Percentiles rank a stretch among this genome's conserved stretches.
Evolutionary conservation across 2,888 invertebrate genomes (phyloP).

Genomic region (Tridacna gigas): DNA sequence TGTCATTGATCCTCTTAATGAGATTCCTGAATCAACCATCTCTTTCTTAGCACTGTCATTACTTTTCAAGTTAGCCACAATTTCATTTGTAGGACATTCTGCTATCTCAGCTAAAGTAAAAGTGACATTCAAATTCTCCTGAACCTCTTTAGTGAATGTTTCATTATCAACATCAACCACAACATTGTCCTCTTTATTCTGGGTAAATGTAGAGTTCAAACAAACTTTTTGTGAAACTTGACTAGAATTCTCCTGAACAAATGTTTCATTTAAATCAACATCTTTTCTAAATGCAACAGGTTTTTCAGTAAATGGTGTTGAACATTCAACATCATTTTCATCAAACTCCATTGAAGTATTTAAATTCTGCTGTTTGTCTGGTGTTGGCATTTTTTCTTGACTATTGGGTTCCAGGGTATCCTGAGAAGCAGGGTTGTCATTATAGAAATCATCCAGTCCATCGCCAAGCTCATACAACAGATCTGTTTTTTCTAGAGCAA

Average conservation of each 20-base stretch:
- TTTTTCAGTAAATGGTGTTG: constrained; percentile 68
- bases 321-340: constrained; percentile 63
- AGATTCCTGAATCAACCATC: constrained; percentile 64
- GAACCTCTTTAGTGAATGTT: constrained; percentile 1
- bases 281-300: constrained; percentile 21
- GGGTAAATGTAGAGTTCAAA: constrained; percentile 50
- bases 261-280: constrained; percentile 65
- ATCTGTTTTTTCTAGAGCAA: constrained; percentile 58
- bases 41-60: constrained; percentile 15
- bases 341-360: constrained; percentile 63
- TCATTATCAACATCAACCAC: constrained; percentile 14
- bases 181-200: constrained; percentile 15
- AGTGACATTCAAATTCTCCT: constrained; percentile 48
- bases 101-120: constrained; percentile 39
- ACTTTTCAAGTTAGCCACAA: constrained; percentile 11
- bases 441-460: constrained; percentile 43
- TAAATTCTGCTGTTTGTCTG: constrained; percentile 60
- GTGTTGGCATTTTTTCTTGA: constrained; percentile 54
- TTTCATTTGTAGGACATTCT: constrained; percentile 14
- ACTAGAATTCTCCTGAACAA: constrained; percentile 53
- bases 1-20: constrained; percentile 59
- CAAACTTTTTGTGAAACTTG: constrained; percentile 32
- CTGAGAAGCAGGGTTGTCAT: constrained; percentile 47
- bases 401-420: constrained; percentile 60
- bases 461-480: constrained; percentile 62